Conservation (phyloP, 2,888 invertebrate species). For the Macropis europaea region DNA sequence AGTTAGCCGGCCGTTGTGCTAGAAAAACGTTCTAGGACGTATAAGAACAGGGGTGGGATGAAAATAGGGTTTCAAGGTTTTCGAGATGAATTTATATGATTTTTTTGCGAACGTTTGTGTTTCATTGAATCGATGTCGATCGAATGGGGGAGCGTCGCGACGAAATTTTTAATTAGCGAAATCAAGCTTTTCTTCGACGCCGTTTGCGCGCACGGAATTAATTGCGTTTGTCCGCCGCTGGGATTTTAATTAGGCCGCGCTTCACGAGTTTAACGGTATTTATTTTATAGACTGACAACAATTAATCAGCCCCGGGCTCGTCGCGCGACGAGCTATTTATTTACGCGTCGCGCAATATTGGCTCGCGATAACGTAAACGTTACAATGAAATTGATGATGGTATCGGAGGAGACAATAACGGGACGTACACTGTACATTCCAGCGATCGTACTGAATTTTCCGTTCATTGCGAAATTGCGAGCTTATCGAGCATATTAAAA, state of each 20-base stretch:
- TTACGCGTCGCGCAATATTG: constrained; percentile 6
- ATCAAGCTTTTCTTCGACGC: constrained; percentile 17
- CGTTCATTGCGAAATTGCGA: constrained; percentile 17
- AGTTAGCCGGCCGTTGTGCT: too few species aligned
- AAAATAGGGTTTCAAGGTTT: too few species aligned
- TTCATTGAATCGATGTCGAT: too few species aligned
- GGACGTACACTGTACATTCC: constrained; percentile 17
- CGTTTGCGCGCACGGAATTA: constrained; percentile 30
- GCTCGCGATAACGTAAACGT: constrained; percentile 18
- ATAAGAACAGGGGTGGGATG: too few species aligned
- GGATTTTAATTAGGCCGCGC: constrained; percentile 41
- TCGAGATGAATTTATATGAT: too few species aligned
- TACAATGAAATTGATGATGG: neutral
- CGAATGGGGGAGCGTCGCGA: constrained; percentile 8
- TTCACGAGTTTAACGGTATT: constrained; percentile 17
- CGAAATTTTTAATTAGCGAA: constrained; percentile 47
- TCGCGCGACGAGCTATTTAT: constrained; percentile 22
- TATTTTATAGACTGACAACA: constrained; percentile 41
- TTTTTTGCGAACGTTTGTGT: too few species aligned
- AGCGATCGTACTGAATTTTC: constrained; percentile 29
- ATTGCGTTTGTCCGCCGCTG: too few species aligned
- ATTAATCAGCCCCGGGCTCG: constrained; percentile 34
- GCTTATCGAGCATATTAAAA: constrained; percentile 24
- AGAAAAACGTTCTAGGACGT: too few species aligned
- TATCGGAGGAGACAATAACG: neutral